Percentiles rank a stretch among this genome's conserved stretches.
Evolutionary conservation across 2,888 invertebrate species (phyloP).

Genomic region (Neoitamus cyanurus): DNA sequence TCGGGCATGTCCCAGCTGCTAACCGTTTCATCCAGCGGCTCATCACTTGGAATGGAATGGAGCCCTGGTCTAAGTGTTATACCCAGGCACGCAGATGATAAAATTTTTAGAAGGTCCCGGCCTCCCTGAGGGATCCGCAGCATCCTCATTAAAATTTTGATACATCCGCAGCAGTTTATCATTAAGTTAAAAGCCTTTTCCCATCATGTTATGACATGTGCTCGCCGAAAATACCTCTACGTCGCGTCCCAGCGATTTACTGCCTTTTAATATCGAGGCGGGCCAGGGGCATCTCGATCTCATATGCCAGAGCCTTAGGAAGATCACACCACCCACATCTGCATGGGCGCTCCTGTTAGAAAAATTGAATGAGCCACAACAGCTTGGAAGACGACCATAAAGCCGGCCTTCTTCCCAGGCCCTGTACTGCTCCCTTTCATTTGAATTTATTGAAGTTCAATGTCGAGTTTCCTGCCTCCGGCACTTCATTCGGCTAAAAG

Average conservation of each 20-base stretch:
- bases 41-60: background rate
- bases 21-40: background rate
- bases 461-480: background rate
- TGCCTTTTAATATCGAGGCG: background rate
- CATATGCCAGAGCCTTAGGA: background rate
- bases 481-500: conserved; percentile 15
- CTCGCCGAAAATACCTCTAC: background rate
- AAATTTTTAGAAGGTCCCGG: background rate
- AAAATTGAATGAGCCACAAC: background rate
- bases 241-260: background rate
- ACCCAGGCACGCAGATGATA: background rate
- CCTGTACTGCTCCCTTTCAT: conserved; percentile 7
- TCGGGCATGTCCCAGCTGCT: background rate
- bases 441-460: conserved; percentile 38
- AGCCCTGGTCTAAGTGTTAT: background rate
- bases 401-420: background rate
- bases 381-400: background rate
- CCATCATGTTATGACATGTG: conserved; percentile 27
- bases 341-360: background rate
- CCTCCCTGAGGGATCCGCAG: background rate
- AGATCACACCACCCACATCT: background rate
- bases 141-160: background rate
- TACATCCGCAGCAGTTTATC: conserved; percentile 58
- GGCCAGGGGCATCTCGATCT: background rate
- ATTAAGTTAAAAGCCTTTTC: conserved; percentile 43